Evolutionary conservation across 2,888 invertebrate genomes (phyloP), one percentile per base, ranked within the genome.

Genomic region (Atethmia centrago): DNA sequence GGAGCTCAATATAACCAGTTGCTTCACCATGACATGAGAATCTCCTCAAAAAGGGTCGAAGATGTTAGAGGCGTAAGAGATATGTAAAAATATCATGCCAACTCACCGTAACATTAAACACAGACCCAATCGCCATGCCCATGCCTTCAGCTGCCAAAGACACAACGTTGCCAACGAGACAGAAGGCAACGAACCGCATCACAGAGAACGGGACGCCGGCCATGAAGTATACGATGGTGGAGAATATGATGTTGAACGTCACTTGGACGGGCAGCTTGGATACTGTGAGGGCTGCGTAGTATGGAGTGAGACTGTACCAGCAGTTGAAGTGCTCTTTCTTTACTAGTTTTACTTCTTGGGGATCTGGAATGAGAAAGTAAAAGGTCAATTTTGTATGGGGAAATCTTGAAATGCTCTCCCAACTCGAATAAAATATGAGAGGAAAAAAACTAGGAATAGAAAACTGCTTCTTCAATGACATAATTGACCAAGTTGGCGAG

Each of bases 71-170:
- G 45, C 45, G 16, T 19, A 45, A 45, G 45, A 45, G 16, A 45
- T 45, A 45, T 3, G 45, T 45, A 45, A 45, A 45, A 16, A 45
- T 45, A 45, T 45, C 4, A 45, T 45, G 45, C 16, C 7, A 25
- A 94, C 97, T 96, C 89, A 97, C 97, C 85, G 97, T 97, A 71
- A 97, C 96, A 89, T 95, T 97, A 83, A 97, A 97, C 16, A 97
- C 93, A 5, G 97, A 97, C 68, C 98, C 98, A 85, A 98, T 98
- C 0, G 98, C 97, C 77, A 98, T 90, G 0, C 98, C 98, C 90
- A 98, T 96, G 49, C 98, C 98, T 90, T 98, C 98, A 28, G 98
- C 97, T 0, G 97, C 97, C 56, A 98, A 93, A 0, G 98, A 97
- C 14, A 98, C 97, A 71, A 97, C 94, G 67, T 98, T 97, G 0